phyloP scores from a whole-genome alignment of 2,113 vertebrate genomes.

The Hylia prasina region DNA sequence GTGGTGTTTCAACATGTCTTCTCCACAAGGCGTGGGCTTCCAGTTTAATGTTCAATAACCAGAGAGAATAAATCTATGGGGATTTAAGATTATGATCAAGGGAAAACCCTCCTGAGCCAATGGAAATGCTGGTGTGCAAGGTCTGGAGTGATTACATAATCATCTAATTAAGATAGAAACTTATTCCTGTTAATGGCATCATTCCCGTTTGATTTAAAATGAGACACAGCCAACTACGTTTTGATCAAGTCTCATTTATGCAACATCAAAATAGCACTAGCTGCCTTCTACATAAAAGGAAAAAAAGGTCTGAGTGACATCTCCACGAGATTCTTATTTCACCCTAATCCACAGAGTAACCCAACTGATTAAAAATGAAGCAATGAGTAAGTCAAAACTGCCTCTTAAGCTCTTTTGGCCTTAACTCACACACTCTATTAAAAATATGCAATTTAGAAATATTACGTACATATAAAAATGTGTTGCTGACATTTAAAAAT shows the following conservation, averaged over 20 bases:
- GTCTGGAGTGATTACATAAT: background rate
- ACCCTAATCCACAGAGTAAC: background rate
- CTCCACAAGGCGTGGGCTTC: accelerated
- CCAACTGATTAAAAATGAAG: constrained; percentile 14
- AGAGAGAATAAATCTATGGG: background rate
- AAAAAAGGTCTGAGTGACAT: background rate
- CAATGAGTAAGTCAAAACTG: background rate
- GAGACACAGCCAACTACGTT: background rate
- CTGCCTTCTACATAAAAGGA: constrained; percentile 3
- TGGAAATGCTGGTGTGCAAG: background rate
- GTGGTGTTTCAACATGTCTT: background rate
- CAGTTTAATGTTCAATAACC: background rate
- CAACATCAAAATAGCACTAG: constrained; percentile 29
- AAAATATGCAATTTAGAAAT: background rate
- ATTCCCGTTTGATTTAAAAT: constrained; percentile 17
- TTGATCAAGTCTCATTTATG: constrained; percentile 35
- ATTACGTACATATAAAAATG: background rate
- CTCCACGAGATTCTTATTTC: background rate
- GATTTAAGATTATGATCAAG: background rate
- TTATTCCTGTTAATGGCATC: background rate
- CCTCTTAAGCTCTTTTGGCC: background rate
- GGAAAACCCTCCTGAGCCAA: background rate
- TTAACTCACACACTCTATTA: background rate
- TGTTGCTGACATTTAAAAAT: background rate
- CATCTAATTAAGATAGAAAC: constrained; percentile 22